Evolutionary conservation across 2,113 vertebrate genomes (phyloP).

Genomic region (Campylomormyrus tamandua): DNA sequence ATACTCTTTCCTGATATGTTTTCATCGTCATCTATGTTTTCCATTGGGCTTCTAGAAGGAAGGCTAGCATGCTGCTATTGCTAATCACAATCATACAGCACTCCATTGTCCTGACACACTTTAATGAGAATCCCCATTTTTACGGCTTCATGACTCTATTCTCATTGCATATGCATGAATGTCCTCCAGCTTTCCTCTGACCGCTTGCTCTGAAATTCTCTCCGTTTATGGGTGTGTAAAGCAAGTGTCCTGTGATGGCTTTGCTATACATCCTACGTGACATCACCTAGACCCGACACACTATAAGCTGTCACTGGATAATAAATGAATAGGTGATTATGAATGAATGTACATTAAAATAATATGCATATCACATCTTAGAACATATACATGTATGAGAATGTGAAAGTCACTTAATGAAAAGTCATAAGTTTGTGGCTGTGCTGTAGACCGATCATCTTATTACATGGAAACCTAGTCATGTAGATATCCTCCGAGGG

Average conservation of each 20-base stretch:
- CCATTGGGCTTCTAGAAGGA: background rate
- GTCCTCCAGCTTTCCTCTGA: background rate
- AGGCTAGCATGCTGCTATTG: background rate
- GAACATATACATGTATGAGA: background rate
- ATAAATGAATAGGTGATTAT: background rate
- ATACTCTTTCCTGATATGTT: background rate
- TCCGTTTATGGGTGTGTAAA: background rate
- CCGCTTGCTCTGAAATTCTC: background rate
- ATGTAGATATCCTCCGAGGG: background rate
- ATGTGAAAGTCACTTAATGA: background rate
- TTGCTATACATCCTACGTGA: background rate
- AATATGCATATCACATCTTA: background rate
- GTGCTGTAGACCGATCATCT: background rate
- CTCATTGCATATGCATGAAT: background rate
- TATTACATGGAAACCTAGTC: background rate
- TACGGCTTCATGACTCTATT: background rate
- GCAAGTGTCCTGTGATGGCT: background rate
- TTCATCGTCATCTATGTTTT: background rate
- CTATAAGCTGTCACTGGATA: background rate
- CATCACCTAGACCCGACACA: background rate
- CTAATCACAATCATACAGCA: background rate
- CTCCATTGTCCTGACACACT: background rate
- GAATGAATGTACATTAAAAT: background rate
- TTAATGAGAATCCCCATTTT: background rate
- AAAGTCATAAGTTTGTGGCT: background rate